Conservation (phyloP, 2,113 vertebrate species). For the Amblyornis subalaris region DNA sequence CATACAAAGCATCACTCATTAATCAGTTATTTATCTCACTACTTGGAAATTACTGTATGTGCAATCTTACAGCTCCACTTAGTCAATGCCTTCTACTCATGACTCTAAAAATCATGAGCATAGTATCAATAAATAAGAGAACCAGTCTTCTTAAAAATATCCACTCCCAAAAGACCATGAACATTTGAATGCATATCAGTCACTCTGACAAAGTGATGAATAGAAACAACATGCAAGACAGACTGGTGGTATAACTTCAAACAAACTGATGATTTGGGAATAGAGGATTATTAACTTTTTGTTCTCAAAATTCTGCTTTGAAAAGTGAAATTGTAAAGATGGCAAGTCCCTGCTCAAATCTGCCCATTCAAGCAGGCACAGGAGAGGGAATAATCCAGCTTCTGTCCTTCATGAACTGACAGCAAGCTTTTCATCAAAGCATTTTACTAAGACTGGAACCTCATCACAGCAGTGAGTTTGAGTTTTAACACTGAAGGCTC, state of each 20-base stretch:
- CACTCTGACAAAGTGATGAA: background rate
- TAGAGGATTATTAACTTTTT: background rate
- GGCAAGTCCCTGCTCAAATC: background rate
- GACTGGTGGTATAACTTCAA: background rate
- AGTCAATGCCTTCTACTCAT: background rate
- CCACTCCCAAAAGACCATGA: background rate
- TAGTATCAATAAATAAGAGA: background rate
- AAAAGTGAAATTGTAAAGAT: background rate
- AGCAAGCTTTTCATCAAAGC: background rate
- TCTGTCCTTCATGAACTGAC: background rate
- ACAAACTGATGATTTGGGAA: background rate
- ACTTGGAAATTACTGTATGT: background rate
- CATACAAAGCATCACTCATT: background rate
- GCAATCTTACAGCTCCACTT: background rate
- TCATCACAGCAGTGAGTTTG: background rate
- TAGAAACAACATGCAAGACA: background rate
- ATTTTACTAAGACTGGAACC: background rate
- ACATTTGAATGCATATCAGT: background rate
- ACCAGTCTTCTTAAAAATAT: background rate
- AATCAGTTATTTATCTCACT: background rate
- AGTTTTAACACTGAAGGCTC: background rate
- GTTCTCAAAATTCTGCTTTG: background rate
- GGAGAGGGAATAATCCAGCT: background rate
- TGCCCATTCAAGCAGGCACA: background rate
- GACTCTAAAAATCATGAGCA: background rate